Evolutionary conservation across 2,888 invertebrate genomes (phyloP), one percentile per base, ranked within the genome.

Genomic region (Tachystola acroxantha): DNA sequence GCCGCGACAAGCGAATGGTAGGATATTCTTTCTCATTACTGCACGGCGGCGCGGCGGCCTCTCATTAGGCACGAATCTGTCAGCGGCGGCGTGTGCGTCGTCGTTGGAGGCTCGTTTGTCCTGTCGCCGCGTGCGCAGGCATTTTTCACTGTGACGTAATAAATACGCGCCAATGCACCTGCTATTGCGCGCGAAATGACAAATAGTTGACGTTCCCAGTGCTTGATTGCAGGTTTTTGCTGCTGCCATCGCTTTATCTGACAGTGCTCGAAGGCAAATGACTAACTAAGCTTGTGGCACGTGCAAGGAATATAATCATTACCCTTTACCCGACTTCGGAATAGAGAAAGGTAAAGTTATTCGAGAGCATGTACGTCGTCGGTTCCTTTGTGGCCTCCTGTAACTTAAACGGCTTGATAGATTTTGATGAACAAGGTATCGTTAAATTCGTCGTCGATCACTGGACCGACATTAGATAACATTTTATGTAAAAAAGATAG

Each of bases 21-120:
- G 57, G 60, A 63, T 71, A 74, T 69, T 73, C 65, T 70, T 74
- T 71, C 69, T 74, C 73, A 70, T 72, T 74, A 70, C 61, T 49
- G 57, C 57, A 57, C 55, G n/a, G n/a, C n/a, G n/a, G n/a, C n/a
- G n/a, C 63, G 60, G 61, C 57, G 54, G 57, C 39, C 51, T 59
- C 73, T 75, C 75, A 77, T 78, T 76, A 77, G 61, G 66, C 60
- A 56, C 50, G 68, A 53, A 69, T 72, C 69, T 73, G 73, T 76
- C 77, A 67, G 59, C 43, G 55, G 56, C 52, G 55, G 67, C 62
- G 64, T 62, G 57, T 53, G 64, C 59, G 46, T 55, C 54, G 58
- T 50, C 59, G 63, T 58, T 64, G 58, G 62, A 49, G 61, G 57
- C 59, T 66, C 72, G 72, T 74, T 76, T 74, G 73, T 73, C 63